A percentile compares a stretch with the other conserved stretches of the same genome.
phyloP scores from a whole-genome alignment of 2,113 vertebrate genomes.

The Telmatochromis sp. region DNA sequence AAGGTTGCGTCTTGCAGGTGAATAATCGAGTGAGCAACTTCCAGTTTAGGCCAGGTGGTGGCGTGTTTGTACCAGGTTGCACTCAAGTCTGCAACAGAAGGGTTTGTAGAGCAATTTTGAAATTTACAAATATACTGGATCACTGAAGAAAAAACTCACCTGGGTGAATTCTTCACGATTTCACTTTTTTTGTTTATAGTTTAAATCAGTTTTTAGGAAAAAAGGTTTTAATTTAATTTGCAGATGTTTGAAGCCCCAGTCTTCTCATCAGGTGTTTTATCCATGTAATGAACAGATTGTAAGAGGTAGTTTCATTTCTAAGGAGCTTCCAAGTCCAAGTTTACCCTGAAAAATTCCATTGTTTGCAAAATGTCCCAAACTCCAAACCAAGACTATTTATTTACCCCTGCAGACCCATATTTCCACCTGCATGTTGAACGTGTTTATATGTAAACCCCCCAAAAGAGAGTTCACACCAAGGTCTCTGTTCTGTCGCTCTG shows the following conservation, averaged over 20 bases:
- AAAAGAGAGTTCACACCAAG: conserved; percentile 45
- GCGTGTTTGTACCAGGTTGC: conserved; percentile 34
- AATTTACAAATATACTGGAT: background rate
- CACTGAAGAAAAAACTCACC: background rate
- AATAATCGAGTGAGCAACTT: background rate
- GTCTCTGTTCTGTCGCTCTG: conserved; percentile 37
- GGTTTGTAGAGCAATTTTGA: background rate
- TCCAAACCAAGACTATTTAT: conserved; percentile 41
- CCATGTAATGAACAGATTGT: background rate
- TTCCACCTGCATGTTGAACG: conserved; percentile 57
- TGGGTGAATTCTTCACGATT: background rate
- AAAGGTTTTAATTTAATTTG: background rate
- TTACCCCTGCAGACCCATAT: conserved; percentile 45
- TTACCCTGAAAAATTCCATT: conserved; percentile 22
- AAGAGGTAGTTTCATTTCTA: background rate
- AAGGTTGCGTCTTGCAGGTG: background rate
- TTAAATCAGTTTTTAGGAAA: background rate
- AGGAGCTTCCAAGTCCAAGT: conserved; percentile 24
- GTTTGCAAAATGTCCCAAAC: conserved; percentile 25
- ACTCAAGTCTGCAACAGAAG: background rate
- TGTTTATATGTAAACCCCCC: conserved; percentile 66
- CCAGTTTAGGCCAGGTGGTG: conserved; percentile 47
- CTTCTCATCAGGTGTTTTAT: background rate
- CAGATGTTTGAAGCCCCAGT: background rate
- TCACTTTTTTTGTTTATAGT: accelerated